Evolutionary conservation across 2,797 vertebrate genomes (phyloP).

Genomic region (Lacerta bilineata): DNA sequence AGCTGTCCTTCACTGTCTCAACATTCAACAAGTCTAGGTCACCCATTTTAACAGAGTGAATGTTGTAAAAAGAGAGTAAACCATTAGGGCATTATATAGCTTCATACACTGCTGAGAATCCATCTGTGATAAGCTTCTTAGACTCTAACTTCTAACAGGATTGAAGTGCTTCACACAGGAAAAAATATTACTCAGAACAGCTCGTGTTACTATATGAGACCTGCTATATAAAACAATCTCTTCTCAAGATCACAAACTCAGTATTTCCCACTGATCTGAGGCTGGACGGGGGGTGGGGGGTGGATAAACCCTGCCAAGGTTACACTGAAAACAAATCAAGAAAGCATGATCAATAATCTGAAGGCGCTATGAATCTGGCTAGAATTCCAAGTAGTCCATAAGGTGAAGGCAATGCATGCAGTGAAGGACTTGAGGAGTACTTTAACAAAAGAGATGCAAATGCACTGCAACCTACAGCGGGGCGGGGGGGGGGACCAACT

Average conservation of each 20-base stretch:
- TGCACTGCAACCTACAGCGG: neutral
- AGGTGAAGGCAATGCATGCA: neutral
- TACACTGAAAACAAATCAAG: slow-evolving; percentile 21
- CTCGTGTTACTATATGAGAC: neutral
- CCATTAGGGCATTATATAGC: slow-evolving; percentile 11
- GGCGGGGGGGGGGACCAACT: slow-evolving; percentile 23
- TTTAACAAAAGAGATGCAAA: neutral
- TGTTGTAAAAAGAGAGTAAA: slow-evolving; percentile 3
- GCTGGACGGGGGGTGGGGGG: neutral
- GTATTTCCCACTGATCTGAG: slow-evolving; percentile 1
- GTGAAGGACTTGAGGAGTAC: slow-evolving; percentile 1
- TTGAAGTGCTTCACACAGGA: slow-evolving; percentile 59
- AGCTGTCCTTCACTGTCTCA: neutral
- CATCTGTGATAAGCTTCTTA: neutral
- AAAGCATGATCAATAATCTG: slow-evolving; percentile 46
- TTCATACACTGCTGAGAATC: slow-evolving; percentile 14
- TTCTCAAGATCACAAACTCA: slow-evolving; percentile 1
- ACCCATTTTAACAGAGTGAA: slow-evolving; percentile 20
- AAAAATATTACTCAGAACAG: slow-evolving; percentile 47
- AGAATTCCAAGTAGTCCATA: slow-evolving; percentile 48
- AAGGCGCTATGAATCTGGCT: slow-evolving; percentile 27
- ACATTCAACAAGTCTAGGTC: slow-evolving; percentile 30
- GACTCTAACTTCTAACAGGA: slow-evolving; percentile 12
- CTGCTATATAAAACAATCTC: slow-evolving; percentile 25
- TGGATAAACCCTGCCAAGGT: neutral